Percentiles rank a stretch among this genome's conserved stretches.
Evolutionary conservation across 1,140 invertebrate species (phyloP).

Genomic region (Drosophila nebulosa): DNA sequence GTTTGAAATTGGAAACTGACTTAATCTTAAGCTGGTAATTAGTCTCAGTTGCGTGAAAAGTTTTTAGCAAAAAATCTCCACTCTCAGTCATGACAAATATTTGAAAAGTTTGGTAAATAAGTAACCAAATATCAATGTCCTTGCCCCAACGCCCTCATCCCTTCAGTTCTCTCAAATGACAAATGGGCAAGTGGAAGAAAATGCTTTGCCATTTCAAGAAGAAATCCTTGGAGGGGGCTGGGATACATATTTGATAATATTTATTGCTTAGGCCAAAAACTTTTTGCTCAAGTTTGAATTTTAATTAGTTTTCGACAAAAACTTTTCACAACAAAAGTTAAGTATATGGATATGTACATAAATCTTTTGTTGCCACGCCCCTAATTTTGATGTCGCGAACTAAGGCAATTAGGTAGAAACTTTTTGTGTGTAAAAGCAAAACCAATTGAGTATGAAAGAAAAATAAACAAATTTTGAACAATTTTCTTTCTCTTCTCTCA

Average conservation of each 20-base stretch:
- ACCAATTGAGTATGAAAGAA: slow-evolving; percentile 36
- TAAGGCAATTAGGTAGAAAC: slow-evolving; percentile 59
- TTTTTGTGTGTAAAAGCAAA: slow-evolving; percentile 11
- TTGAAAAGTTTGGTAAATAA: slow-evolving; percentile 33
- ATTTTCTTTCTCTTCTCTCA: slow-evolving; percentile 38
- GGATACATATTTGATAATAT: slow-evolving; percentile 71
- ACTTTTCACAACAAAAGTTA: neutral
- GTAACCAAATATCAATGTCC: slow-evolving; percentile 41
- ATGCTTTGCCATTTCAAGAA: slow-evolving; percentile 43
- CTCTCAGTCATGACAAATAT: neutral
- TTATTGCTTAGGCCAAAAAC: slow-evolving; percentile 73
- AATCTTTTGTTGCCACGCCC: slow-evolving; percentile 34
- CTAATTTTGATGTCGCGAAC: slow-evolving; percentile 47
- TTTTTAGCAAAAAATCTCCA: neutral
- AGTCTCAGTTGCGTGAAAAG: neutral
- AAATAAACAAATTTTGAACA: slow-evolving; percentile 57
- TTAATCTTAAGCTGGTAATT: neutral
- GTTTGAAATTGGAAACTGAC: neutral
- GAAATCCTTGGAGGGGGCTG: slow-evolving; percentile 21
- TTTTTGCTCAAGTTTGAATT: slow-evolving; percentile 78
- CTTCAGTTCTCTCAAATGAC: slow-evolving; percentile 61
- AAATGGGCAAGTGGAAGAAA: slow-evolving; percentile 62
- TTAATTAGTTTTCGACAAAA: slow-evolving; percentile 67
- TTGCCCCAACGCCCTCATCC: no score
- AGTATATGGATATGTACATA: slow-evolving; percentile 41